Evolutionary conservation across 1,140 invertebrate genomes (phyloP).

Genomic region (Telenomus remus): DNA sequence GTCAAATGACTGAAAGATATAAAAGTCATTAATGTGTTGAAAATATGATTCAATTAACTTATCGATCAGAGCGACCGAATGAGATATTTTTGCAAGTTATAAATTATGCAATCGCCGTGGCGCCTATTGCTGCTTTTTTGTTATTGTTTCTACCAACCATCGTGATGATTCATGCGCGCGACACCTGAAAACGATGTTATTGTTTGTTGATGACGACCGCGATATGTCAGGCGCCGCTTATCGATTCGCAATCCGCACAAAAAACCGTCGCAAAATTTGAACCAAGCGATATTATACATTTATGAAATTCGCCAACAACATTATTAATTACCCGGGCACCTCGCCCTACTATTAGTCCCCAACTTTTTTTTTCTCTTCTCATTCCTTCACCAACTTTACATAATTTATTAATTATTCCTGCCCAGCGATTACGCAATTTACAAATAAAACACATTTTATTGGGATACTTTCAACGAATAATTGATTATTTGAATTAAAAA

Average conservation of each 20-base stretch:
- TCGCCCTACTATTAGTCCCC: not conserved
- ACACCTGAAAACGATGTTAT: constrained; percentile 41
- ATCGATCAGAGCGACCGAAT: too few species aligned
- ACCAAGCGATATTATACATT: constrained; percentile 21
- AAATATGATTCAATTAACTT: too few species aligned
- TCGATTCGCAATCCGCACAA: constrained; percentile 13
- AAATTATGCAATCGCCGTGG: constrained; percentile 28
- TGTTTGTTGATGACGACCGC: constrained; percentile 32
- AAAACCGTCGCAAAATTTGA: constrained; percentile 18
- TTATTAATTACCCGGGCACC: constrained; percentile 23
- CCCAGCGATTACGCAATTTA: constrained; percentile 18
- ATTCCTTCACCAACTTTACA: constrained; percentile 3
- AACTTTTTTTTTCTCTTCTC: constrained; percentile 17
- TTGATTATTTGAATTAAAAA: not conserved
- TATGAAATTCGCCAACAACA: constrained; percentile 30
- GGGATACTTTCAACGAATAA: not conserved
- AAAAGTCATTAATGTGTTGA: too few species aligned
- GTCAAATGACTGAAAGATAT: too few species aligned
- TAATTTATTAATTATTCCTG: constrained; percentile 22
- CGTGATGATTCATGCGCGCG: constrained; percentile 18
- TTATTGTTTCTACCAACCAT: too few species aligned
- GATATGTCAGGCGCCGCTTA: constrained; percentile 14
- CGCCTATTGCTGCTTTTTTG: constrained; percentile 8
- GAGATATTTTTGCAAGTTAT: too few species aligned
- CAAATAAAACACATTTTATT: not conserved